Base-by-base conservation (phyloP, 1,140 invertebrate genomes). In the Helicoverpa armigera region DNA sequence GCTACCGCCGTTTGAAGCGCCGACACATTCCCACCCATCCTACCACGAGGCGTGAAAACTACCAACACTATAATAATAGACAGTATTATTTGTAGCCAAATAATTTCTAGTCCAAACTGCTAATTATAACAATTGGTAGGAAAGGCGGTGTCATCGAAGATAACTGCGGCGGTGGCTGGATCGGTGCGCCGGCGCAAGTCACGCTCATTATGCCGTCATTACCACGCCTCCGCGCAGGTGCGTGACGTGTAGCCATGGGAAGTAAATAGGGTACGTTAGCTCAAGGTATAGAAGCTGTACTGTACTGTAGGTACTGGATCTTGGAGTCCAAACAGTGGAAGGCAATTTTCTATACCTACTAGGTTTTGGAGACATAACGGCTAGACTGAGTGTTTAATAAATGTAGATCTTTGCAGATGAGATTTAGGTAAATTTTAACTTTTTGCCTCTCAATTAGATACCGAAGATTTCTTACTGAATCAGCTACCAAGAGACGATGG, bases 91-190 rank as follows among this genome's bases (percentile, higher is more conserved):
- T 77, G 74, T 77, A 77, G 61, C 61, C 14, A 77, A 77, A 77
- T 77, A 67, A 77, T 67, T 77, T 54, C 60, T 72, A 77, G 54
- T 29, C 29, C 23, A 77, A 54, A 77, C 60, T 67, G 61, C 75
- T 77, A 77, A 77, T 77, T 77, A 67, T 10, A 77, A 77, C 75
- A 77, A 77, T 77, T 53, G 60, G 7, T 77, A 23, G 13, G 67
- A 77, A 77, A 18, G 31, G 75, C 51, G 35, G 23, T 77, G 61
- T 77, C 75, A 77, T 77, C 75, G 61, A 3, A 35, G 61, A 51
- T 77, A 77, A 77, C 75, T 65, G 75, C 50, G 11, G 74, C 74
- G 60, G 69, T 54, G 12, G 69, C 50, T 31, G 18, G 23, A 77
- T 77, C 48, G 23, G 73, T 67, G 60, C 61, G 50, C 75, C 10